These are phyloP conservation scores for Keiferia lycopersicella DNA, from an alignment of 2,888 invertebrate genomes.

Conservation along the genomic window DNA sequence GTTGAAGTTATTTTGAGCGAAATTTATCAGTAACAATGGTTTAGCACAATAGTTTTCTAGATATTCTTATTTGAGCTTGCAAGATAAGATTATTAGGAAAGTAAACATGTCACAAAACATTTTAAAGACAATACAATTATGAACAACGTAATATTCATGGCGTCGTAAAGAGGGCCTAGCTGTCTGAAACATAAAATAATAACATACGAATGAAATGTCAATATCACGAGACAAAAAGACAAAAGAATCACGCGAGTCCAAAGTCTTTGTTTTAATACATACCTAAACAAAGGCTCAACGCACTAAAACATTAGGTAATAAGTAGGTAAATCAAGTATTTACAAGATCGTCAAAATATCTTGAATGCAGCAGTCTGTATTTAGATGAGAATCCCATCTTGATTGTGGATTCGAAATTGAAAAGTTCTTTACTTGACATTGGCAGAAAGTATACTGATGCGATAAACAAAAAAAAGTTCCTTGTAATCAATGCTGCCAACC, in stretches of 20 bases:
- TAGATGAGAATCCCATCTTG: background rate
- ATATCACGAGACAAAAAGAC: background rate
- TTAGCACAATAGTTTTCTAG: constrained; percentile 2
- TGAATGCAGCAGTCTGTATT: no score
- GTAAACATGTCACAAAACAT: background rate
- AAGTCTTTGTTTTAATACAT: no score
- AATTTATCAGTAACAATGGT: background rate
- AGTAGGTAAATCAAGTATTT: background rate
- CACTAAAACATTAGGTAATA: no score
- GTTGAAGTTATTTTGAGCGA: constrained; percentile 5
- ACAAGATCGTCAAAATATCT: background rate
- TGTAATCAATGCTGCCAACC: constrained; percentile 4
- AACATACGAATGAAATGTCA: no score
- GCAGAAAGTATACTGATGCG: no score
- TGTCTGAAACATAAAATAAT: no score
- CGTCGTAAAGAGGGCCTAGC: background rate
- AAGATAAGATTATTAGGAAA: background rate
- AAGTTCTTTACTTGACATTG: no score
- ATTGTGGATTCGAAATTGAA: no score
- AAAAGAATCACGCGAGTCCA: background rate
- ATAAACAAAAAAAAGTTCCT: background rate
- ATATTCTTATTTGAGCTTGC: background rate
- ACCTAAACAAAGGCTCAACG: background rate
- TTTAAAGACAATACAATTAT: background rate
- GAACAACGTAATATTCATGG: background rate